Conservation (phyloP, 1,140 invertebrate species). For the Polyergus mexicanus region DNA sequence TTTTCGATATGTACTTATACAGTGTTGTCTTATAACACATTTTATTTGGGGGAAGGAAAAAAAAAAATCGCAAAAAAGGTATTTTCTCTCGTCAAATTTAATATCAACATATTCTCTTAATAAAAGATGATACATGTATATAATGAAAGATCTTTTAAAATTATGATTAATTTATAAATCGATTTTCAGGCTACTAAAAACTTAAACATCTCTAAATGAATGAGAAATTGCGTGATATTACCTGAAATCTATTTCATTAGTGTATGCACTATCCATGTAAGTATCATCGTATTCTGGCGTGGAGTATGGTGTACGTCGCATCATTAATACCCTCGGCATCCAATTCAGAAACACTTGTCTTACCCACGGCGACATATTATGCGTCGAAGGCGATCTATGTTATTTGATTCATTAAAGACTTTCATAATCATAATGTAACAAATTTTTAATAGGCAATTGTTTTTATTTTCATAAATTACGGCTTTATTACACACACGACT, state of each 20-base stretch:
- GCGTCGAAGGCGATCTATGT: constrained; percentile 96
- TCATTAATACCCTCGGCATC: constrained; percentile 95
- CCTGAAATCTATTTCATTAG: constrained; percentile 93
- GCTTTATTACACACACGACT: constrained; percentile 77
- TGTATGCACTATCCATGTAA: constrained; percentile 91
- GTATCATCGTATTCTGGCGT: constrained; percentile 93
- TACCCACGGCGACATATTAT: constrained; percentile 97
- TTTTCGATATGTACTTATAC: not conserved
- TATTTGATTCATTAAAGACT: not conserved
- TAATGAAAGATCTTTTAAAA: not conserved
- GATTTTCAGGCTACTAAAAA: not conserved
- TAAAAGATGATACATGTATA: not conserved
- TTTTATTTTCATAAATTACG: not conserved
- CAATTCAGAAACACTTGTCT: constrained; percentile 95
- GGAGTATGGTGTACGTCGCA: constrained; percentile 94
- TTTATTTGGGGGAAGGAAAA: too few relatives aligned
- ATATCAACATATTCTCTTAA: not conserved
- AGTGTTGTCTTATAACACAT: not conserved
- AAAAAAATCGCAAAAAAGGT: not conserved
- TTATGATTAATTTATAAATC: not conserved
- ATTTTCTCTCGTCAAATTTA: not conserved
- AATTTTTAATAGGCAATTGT: constrained; percentile 14
- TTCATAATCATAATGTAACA: not conserved
- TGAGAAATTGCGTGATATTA: constrained; percentile 78
- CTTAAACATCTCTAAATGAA: not conserved